Evolutionary conservation across 2,888 invertebrate species (phyloP).

Genomic region (Athalia circularis): DNA sequence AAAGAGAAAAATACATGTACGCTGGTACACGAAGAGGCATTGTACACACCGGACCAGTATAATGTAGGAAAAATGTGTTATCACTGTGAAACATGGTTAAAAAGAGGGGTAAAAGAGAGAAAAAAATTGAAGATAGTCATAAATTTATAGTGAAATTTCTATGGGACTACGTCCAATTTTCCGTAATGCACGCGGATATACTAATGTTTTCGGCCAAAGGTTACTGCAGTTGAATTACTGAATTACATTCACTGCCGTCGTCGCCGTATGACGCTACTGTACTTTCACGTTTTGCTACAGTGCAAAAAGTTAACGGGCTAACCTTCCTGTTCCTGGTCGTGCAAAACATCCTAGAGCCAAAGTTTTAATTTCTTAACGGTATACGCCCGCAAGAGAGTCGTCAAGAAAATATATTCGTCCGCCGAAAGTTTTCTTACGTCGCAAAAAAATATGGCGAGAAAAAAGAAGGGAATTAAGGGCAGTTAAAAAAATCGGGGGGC

Average conservation of each 20-base stretch:
- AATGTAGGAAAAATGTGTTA: slow-evolving; percentile 27
- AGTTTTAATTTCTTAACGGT: slow-evolving; percentile 39
- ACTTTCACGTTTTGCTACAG: slow-evolving; percentile 30
- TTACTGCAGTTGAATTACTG: slow-evolving; percentile 29
- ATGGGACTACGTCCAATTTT: slow-evolving; percentile 9
- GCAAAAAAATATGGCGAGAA: background rate
- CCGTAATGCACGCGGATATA: slow-evolving; percentile 6
- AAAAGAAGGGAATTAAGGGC: background rate
- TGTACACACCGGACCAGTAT: slow-evolving; percentile 31
- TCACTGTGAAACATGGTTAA: slow-evolving; percentile 18
- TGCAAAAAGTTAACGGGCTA: slow-evolving; percentile 39
- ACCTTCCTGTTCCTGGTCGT: slow-evolving; percentile 31
- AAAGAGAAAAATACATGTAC: slow-evolving; percentile 3
- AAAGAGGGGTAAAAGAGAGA: background rate
- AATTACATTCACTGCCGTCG: slow-evolving; percentile 13
- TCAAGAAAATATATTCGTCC: slow-evolving; percentile 37
- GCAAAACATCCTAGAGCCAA: slow-evolving; percentile 35
- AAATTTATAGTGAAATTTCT: slow-evolving; percentile 21
- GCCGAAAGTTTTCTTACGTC: slow-evolving; percentile 22
- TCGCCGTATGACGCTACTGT: slow-evolving; percentile 18
- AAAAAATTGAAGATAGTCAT: slow-evolving; percentile 36
- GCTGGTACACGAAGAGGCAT: slow-evolving; percentile 21
- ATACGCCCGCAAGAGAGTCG: slow-evolving; percentile 10
- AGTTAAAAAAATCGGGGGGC: too few relatives aligned
- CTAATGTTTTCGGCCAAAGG: background rate